Evolutionary conservation across 1,140 invertebrate species (phyloP), one percentile per base, ranked within the genome.

Genomic region (Hetaerina americana): DNA sequence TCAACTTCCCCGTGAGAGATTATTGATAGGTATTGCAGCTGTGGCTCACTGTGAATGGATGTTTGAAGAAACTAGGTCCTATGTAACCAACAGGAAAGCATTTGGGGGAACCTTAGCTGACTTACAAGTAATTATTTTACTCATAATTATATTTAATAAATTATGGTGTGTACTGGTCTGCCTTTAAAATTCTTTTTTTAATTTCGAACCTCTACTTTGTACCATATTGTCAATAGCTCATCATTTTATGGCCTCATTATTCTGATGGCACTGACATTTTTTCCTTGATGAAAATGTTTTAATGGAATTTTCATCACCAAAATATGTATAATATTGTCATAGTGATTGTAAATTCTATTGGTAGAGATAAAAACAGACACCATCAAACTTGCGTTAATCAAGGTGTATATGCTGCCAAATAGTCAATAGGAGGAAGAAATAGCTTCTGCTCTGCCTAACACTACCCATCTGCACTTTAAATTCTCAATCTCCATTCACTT

Each of bases 41-140:
- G 72, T 74, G 31, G 82, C 82, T 3, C 77, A 78, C 66, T 77
- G 75, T 73, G 84, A 85, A 75, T 82, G 78, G 77, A 82, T 83
- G 79, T 82, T 84, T 77, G 84, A 85, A 74, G 81, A 82, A 73
- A 84, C 83, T 0, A 76, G 81, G n/a, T 75, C 77, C 0, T 84
- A 83, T 74, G 78, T 84, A 10, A 77, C 75, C 70, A 72, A 82
- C 27, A 78, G 83, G 57, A 83, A 84, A 72, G 84, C 84, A 25
- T 85, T 84, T 77, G 83, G 82, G 24, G 80, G 80, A 72, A 82
- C 81, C 0, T 72, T 85, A 5, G 76, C 81, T 18, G 77, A 80
- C 27, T 73, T 84, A 67, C 82, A 83, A 78, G 82, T 83, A 68
- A 68, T 57, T 74, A 8, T 12, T 31, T 72, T 57, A 29, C 67